Evolutionary conservation across 2,888 invertebrate genomes (phyloP).

Genomic region (Nycteola revayana): DNA sequence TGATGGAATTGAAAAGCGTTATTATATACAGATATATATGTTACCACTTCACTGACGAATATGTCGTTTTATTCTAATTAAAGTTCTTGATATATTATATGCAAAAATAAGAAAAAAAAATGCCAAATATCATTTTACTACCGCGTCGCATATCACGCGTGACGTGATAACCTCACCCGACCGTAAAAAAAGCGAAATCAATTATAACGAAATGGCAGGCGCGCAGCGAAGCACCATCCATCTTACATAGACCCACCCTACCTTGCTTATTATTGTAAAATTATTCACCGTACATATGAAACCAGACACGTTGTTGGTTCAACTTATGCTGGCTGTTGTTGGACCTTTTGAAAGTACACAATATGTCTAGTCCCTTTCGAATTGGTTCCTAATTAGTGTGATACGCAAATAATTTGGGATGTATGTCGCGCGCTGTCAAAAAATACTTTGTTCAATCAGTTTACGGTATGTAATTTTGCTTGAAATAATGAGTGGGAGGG

Average conservation of each 20-base stretch:
- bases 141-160: slow-evolving; percentile 53
- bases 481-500: slow-evolving; percentile 9
- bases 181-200: slow-evolving; percentile 77
- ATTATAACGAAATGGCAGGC: slow-evolving; percentile 73
- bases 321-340: slow-evolving; percentile 37
- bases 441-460: slow-evolving; percentile 20
- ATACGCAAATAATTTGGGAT: slow-evolving; percentile 45
- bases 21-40: too few relatives aligned
- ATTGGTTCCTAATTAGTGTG: slow-evolving; percentile 66
- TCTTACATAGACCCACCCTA: slow-evolving; percentile 40
- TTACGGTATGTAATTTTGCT: slow-evolving; percentile 11
- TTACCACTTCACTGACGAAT: too few relatives aligned
- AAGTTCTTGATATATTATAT: too few relatives aligned
- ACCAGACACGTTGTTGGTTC: slow-evolving; percentile 37
- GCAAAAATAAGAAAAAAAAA: slow-evolving; percentile 17
- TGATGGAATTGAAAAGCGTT: too few relatives aligned
- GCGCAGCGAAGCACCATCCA: slow-evolving; percentile 45
- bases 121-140: slow-evolving; percentile 38
- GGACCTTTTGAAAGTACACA: slow-evolving; percentile 56
- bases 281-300: slow-evolving; percentile 24
- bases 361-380: slow-evolving; percentile 62
- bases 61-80: too few relatives aligned
- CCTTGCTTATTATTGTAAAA: slow-evolving; percentile 25
- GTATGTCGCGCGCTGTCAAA: slow-evolving; percentile 23
- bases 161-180: slow-evolving; percentile 59